phyloP scores from a whole-genome alignment of 1,140 invertebrate species.

The Heliothis subflexa region DNA sequence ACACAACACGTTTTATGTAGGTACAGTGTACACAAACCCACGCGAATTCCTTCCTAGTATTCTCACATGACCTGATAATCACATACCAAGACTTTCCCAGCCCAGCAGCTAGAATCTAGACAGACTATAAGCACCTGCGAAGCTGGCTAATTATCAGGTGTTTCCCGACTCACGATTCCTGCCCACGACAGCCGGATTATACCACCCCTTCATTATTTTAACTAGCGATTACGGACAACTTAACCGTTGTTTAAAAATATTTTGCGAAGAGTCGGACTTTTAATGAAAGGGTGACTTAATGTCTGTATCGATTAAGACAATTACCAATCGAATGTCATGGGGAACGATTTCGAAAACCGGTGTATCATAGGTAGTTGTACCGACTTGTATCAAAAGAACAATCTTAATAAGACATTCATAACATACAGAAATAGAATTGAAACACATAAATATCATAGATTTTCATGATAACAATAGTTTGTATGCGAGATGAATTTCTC shows the following conservation, averaged over 20 bases:
- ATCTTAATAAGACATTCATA: background rate
- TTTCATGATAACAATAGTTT: slow-evolving; percentile 13
- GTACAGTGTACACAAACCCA: background rate
- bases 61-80: slow-evolving; percentile 22
- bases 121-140: slow-evolving; percentile 19
- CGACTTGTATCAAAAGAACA: background rate
- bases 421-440: background rate
- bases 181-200: slow-evolving; percentile 33
- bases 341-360: background rate
- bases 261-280: slow-evolving; percentile 2
- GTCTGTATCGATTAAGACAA: background rate
- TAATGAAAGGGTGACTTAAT: background rate
- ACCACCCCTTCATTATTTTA: slow-evolving; percentile 39
- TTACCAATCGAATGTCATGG: background rate
- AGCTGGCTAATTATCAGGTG: slow-evolving; percentile 49
- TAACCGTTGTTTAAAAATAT: slow-evolving; percentile 22
- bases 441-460: background rate
- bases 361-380: background rate
- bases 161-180: slow-evolving; percentile 44
- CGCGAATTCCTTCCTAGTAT: background rate
- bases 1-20: no score
- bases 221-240: slow-evolving; percentile 34
- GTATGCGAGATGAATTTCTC: slow-evolving; percentile 6
- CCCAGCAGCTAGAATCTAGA: slow-evolving; percentile 15
- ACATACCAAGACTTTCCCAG: slow-evolving; percentile 26